Evolutionary conservation across 2,888 invertebrate species (phyloP).

Genomic region (Drosophila affinis): DNA sequence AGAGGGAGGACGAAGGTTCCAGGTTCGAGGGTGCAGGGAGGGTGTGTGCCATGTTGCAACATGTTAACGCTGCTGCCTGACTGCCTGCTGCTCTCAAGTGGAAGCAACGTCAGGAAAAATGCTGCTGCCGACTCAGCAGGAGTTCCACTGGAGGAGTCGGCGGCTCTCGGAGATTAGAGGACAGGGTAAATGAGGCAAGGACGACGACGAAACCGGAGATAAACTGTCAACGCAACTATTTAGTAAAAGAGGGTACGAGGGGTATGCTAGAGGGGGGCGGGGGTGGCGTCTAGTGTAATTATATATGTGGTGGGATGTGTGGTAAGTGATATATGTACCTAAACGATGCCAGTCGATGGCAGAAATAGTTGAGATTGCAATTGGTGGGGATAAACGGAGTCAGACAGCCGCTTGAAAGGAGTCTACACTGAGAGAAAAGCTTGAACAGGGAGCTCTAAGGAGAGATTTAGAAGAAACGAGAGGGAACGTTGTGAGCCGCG

Average conservation of each 20-base stretch:
- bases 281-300: slow-evolving; percentile 7
- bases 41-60: slow-evolving; percentile 27
- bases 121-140: slow-evolving; percentile 25
- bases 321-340: not conserved
- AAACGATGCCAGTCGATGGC: not conserved
- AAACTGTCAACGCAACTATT: slow-evolving; percentile 35
- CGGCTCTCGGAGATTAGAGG: slow-evolving; percentile 13
- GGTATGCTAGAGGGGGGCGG: not conserved
- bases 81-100: slow-evolving; percentile 20
- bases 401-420: no score
- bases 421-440: no score
- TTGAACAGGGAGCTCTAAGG: no score
- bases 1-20: not conserved
- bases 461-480: no score
- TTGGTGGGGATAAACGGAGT: no score
- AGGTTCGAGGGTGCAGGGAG: not conserved
- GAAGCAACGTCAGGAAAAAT: slow-evolving; percentile 31
- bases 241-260: not conserved
- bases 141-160: slow-evolving; percentile 1
- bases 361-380: not conserved
- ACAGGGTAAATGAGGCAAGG: not conserved
- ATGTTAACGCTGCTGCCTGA: slow-evolving; percentile 9
- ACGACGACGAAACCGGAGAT: slow-evolving; percentile 6
- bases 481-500: no score
- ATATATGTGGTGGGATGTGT: not conserved